Conservation (phyloP, 2,888 invertebrate genomes). For the Crioceris asparagi region DNA sequence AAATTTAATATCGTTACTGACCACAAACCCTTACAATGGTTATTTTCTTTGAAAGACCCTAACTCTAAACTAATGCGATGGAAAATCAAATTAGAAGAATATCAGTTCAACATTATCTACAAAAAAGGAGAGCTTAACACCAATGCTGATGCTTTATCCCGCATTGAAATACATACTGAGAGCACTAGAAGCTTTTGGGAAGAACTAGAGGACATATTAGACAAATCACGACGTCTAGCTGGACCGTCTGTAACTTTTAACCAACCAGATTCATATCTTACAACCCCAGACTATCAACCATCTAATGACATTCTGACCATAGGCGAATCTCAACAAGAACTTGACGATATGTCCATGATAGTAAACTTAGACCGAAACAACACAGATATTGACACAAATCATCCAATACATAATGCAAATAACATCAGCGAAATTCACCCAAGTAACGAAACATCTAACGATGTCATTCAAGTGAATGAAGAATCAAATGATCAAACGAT, state of each 20-base stretch:
- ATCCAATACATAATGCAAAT: neutral
- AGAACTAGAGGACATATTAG: neutral
- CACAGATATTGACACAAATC: neutral
- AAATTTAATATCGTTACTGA: no score
- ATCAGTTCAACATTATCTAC: slow-evolving; percentile 7
- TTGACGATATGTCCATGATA: slow-evolving; percentile 3
- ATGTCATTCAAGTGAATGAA: neutral
- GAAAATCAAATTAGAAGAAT: slow-evolving; percentile 11
- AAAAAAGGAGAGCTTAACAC: slow-evolving; percentile 11
- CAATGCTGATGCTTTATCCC: slow-evolving; percentile 10
- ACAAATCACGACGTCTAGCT: neutral
- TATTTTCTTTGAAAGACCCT: no score
- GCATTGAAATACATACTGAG: slow-evolving; percentile 7
- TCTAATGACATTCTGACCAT: neutral
- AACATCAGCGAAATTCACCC: no score
- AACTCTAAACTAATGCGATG: slow-evolving; percentile 10
- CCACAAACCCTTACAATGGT: slow-evolving; percentile 10
- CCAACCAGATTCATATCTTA: no score
- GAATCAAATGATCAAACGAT: slow-evolving; percentile 1
- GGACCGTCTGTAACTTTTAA: neutral
- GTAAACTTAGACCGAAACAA: neutral
- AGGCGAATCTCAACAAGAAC: no score
- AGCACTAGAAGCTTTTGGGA: neutral
- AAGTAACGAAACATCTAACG: no score
- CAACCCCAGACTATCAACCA: neutral